These are phyloP conservation scores for Poeciliopsis turneri DNA, from an alignment of 2,797 vertebrate genomes.

Conservation along the genomic window DNA sequence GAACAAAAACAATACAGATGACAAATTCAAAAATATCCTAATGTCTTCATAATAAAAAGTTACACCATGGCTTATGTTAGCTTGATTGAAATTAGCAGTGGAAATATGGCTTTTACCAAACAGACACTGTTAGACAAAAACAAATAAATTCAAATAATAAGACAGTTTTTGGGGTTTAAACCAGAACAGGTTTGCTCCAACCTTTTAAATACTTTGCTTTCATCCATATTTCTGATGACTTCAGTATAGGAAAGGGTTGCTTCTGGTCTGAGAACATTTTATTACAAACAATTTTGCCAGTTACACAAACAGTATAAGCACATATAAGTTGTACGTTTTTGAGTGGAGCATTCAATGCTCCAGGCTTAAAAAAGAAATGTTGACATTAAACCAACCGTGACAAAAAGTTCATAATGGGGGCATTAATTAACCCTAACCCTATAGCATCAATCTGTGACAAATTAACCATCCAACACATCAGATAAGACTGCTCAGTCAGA, in stretches of 20 bases:
- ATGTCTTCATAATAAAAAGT: slow-evolving; percentile 86
- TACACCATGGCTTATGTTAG: slow-evolving; percentile 85
- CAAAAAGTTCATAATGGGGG: slow-evolving; percentile 4
- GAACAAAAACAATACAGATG: slow-evolving; percentile 82
- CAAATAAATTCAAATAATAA: slow-evolving; percentile 72
- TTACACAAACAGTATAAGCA: background rate
- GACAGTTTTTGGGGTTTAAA: slow-evolving; percentile 7
- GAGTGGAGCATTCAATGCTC: background rate
- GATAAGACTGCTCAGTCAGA: slow-evolving; percentile 88
- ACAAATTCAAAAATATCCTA: slow-evolving; percentile 53
- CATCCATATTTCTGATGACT: background rate
- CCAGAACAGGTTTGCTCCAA: background rate
- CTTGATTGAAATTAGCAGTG: slow-evolving; percentile 85
- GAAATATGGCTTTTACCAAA: slow-evolving; percentile 86
- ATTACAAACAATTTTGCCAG: background rate
- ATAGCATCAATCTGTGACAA: slow-evolving; percentile 9
- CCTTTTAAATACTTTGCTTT: slow-evolving; percentile 1
- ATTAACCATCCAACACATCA: slow-evolving; percentile 7
- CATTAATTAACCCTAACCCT: too few species aligned
- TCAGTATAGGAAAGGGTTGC: background rate
- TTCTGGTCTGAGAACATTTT: background rate
- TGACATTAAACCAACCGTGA: slow-evolving; percentile 4
- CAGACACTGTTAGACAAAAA: slow-evolving; percentile 81
- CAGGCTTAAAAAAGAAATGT: slow-evolving; percentile 1
- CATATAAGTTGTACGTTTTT: background rate